Conservation (phyloP, 2,888 invertebrate species). For the Amiota minor region DNA sequence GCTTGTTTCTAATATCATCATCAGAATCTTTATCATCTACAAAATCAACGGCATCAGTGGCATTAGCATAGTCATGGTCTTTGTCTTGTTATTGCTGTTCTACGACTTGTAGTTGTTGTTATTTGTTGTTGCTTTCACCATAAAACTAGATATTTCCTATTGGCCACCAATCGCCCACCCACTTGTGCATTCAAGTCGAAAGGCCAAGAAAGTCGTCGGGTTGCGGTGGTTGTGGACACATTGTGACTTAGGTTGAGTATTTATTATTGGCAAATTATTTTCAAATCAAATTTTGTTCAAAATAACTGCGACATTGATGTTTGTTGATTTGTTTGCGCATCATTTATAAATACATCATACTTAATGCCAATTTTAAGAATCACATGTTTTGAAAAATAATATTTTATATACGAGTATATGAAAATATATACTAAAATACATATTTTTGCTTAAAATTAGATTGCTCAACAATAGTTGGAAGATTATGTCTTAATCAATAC, state of each 20-base stretch:
- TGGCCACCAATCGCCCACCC: background rate
- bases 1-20: constrained; percentile 17
- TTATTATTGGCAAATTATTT: constrained; percentile 19
- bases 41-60: background rate
- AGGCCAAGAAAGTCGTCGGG: constrained; percentile 1
- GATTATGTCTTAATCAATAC: too few species aligned
- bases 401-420: too few species aligned
- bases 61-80: constrained; percentile 9
- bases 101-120: background rate
- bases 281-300: constrained; percentile 1
- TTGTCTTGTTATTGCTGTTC: background rate
- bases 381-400: too few species aligned
- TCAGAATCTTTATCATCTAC: constrained; percentile 3
- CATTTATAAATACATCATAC: too few species aligned
- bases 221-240: too few species aligned
- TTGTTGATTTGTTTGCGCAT: constrained; percentile 3
- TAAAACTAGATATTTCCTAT: background rate
- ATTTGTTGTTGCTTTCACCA: background rate
- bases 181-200: background rate
- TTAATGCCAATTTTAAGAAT: too few species aligned
- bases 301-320: background rate
- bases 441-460: too few species aligned
- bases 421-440: too few species aligned
- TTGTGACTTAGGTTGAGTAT: background rate
- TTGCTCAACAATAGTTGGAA: too few species aligned